phyloP scores from a whole-genome alignment of 2,888 invertebrate species.

The Drosophila conformis region DNA sequence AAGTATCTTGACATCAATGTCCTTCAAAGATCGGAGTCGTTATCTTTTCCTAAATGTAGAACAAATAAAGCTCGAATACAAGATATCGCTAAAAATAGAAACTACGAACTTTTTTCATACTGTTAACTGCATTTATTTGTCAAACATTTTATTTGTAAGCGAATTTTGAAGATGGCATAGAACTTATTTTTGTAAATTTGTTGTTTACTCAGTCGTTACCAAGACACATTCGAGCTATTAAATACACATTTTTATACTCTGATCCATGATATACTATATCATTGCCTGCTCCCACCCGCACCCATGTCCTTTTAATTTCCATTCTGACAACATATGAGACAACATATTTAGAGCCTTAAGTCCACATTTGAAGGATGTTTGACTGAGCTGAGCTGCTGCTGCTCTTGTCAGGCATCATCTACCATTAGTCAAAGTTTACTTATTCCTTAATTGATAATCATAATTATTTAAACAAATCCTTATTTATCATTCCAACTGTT shows the following conservation, averaged over 20 bases:
- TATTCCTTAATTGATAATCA: slow-evolving; percentile 50
- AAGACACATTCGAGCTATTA: no score
- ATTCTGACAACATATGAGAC: not conserved
- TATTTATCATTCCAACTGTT: slow-evolving; percentile 46
- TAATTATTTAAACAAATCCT: slow-evolving; percentile 54
- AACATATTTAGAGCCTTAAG: not conserved
- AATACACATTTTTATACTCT: no score
- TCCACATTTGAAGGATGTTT: not conserved
- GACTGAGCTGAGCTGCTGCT: not conserved
- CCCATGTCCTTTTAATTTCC: not conserved
- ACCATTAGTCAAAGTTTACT: slow-evolving; percentile 5
- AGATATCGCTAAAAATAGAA: not conserved
- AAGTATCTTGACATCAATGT: no score
- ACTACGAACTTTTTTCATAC: not conserved
- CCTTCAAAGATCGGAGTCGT: no score
- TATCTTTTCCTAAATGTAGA: no score
- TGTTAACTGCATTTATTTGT: no score
- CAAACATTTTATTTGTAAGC: no score
- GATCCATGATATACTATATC: not conserved
- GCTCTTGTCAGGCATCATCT: not conserved
- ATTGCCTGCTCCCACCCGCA: not conserved
- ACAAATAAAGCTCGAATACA: not conserved
- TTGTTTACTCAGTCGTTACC: no score
- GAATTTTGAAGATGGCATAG: no score
- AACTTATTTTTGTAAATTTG: no score